These are phyloP conservation scores for Euleptes europaea DNA, from an alignment of 2,113 vertebrate species.

Conservation along the genomic window DNA sequence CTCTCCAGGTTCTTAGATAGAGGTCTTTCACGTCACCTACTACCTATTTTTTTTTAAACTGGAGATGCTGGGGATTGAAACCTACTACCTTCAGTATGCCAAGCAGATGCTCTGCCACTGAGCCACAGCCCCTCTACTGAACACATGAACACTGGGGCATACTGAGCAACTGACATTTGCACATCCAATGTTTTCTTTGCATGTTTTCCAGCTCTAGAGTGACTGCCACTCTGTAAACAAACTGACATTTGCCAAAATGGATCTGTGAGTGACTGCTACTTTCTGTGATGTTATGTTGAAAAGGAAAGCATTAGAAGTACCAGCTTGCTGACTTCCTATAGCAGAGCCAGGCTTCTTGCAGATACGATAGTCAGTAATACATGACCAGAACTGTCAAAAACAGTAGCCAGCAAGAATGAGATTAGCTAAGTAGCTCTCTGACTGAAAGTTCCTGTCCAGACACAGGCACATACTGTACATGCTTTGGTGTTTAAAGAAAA, in stretches of 20 bases:
- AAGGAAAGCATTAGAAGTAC: background rate
- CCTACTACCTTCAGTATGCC: no score
- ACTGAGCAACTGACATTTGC: background rate
- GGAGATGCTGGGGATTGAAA: no score
- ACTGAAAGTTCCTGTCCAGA: conserved; percentile 29
- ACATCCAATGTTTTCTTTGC: background rate
- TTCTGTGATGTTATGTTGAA: background rate
- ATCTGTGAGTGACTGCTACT: background rate
- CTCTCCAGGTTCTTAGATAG: no score
- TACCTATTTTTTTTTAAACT: no score
- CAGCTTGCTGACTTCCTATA: background rate
- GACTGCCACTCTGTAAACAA: background rate
- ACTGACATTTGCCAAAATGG: no score
- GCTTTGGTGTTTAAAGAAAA: conserved; percentile 2
- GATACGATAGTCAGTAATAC: background rate
- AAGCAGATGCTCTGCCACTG: no score
- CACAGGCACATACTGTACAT: background rate
- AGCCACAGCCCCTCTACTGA: no score
- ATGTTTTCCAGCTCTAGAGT: background rate
- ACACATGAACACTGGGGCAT: no score
- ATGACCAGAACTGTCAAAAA: background rate
- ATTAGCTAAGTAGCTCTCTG: conserved; percentile 32
- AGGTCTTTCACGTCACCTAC: no score
- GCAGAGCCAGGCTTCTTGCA: background rate
- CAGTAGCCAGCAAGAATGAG: background rate